Conservation (phyloP, 1,140 invertebrate species). For the Danaus plexippus region DNA sequence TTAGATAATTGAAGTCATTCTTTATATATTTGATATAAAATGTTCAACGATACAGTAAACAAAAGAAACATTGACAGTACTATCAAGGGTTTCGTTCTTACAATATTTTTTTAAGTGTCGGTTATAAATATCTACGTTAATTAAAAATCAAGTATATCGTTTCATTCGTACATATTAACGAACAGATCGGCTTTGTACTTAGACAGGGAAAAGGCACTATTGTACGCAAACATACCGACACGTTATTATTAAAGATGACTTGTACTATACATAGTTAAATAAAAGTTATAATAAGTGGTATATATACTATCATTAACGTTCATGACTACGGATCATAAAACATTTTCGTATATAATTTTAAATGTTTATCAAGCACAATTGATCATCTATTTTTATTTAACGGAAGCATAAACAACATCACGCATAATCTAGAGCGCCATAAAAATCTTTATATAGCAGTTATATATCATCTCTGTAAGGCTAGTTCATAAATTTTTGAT, state of each 20-base stretch:
- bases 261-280: constrained; percentile 8
- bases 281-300: constrained; percentile 8
- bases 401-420: constrained; percentile 50
- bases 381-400: constrained; percentile 37
- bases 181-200: constrained; percentile 8
- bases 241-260: constrained; percentile 52
- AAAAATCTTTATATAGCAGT: constrained; percentile 52
- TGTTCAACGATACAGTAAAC: neutral
- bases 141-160: constrained; percentile 24
- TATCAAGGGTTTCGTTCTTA: neutral
- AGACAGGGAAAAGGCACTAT: constrained; percentile 1
- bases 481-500: constrained; percentile 55
- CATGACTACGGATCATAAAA: no score
- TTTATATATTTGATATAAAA: constrained; percentile 3
- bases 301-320: neutral
- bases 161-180: constrained; percentile 13
- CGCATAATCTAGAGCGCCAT: constrained; percentile 42
- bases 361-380: constrained; percentile 10
- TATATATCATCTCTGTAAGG: constrained; percentile 46
- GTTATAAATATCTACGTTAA: constrained; percentile 4
- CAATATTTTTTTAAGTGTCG: neutral
- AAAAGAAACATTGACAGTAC: neutral
- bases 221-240: constrained; percentile 22
- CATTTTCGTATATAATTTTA: neutral
- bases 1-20: neutral